Evolutionary conservation across 2,888 invertebrate species (phyloP), one percentile per base, ranked within the genome.

Genomic region (Ochropleura plecta): DNA sequence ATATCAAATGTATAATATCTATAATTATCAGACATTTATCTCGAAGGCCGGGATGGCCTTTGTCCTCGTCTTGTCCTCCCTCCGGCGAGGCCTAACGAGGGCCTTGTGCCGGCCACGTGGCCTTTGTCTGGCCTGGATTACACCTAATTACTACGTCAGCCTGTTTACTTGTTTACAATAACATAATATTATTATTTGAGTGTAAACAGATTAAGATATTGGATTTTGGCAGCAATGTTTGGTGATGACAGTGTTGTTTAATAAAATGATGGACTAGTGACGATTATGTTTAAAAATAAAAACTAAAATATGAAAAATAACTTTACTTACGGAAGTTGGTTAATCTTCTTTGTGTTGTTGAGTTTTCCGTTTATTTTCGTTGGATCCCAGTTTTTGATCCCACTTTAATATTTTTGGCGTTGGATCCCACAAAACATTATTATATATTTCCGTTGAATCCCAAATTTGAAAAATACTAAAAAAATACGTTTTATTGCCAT

Each of bases 81-180:
- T 60, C 71, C 51, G 63, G 73, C 51, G 20, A 51, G 69, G 79
- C 73, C 82, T 91, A 90, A 90, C 84, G 88, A 90, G 84, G 63
- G 81, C 79, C 85, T 76, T 82, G 84, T 84, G 89, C 49, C 74
- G 55, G 87, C 60, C 90, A 90, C 91, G 90, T 88, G 88, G 67
- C 89, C 73, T 73, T 81, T 80, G 83, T 88, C 69, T 74, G 75
- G 12, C 63, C 84, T 53, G 82, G 80, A 87, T 87, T 85, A 87
- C 76, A 65, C 51, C 76, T 90, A 90, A 91, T 91, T 87, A 86
- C 79, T 76, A 65, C 83, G 80, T 84, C 85, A 87, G 85, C 77
- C 78, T 88, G 82, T 83, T 82, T 78, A 64, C 70, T 82, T 88
- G 82, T 84, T 85, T 81, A 73, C 72, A 57, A 67, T 75, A 16